These are phyloP conservation scores for Coenobita brevimanus DNA, from an alignment of 1,140 invertebrate genomes.

Conservation along the genomic window DNA sequence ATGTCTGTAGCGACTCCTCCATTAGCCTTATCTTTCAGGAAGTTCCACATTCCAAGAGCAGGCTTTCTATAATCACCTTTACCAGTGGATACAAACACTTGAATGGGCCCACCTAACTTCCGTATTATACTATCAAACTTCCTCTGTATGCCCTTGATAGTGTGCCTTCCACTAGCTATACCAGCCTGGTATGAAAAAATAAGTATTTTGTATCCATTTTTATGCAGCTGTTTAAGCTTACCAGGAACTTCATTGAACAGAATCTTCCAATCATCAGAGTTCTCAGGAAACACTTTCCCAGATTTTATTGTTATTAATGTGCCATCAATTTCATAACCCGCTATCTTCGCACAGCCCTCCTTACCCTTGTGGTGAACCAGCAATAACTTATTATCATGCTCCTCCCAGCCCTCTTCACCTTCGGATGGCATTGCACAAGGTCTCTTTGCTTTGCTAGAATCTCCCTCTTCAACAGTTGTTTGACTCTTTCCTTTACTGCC, in stretches of 20 bases:
- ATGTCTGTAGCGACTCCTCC: slow-evolving; percentile 81
- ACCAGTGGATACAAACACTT: slow-evolving; percentile 87
- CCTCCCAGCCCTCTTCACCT: slow-evolving; percentile 35
- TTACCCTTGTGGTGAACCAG: slow-evolving; percentile 42
- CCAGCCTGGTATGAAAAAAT: no score
- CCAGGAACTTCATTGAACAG: not conserved
- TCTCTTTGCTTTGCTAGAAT: not conserved
- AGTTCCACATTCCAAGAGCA: slow-evolving; percentile 89
- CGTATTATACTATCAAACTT: slow-evolving; percentile 85
- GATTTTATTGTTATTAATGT: no score
- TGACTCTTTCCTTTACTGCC: slow-evolving; percentile 1
- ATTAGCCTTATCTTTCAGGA: slow-evolving; percentile 82
- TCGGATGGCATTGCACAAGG: not conserved
- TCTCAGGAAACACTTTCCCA: not conserved
- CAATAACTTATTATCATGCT: slow-evolving; percentile 5
- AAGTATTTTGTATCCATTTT: not conserved
- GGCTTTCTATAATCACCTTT: slow-evolving; percentile 88
- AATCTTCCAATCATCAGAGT: not conserved
- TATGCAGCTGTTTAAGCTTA: not conserved
- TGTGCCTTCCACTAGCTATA: slow-evolving; percentile 79
- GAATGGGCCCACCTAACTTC: slow-evolving; percentile 86
- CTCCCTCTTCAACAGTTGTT: not conserved
- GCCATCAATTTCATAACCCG: no score
- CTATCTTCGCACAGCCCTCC: slow-evolving; percentile 38
- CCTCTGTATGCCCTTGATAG: slow-evolving; percentile 84